Conservation (phyloP, 2,113 vertebrate species). For the Oryzias curvinotus region DNA sequence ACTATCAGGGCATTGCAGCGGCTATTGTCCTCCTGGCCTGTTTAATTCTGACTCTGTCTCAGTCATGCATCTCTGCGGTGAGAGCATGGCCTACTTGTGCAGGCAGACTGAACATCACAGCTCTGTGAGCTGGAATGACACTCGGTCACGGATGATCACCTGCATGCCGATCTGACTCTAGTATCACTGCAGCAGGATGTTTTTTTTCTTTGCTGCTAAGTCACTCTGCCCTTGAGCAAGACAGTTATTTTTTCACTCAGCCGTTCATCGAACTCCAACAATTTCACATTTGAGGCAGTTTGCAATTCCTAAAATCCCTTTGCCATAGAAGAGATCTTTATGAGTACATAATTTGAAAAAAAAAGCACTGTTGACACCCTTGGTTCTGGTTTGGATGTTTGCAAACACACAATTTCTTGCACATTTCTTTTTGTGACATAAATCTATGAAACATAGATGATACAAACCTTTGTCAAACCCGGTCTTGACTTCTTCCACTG, state of each 20-base stretch:
- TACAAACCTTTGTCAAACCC: constrained; percentile 69
- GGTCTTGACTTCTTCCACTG: constrained; percentile 70
- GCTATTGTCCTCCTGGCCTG: constrained; percentile 55
- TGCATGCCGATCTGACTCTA: constrained; percentile 54
- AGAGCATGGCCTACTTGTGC: constrained; percentile 74
- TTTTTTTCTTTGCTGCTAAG: constrained; percentile 58
- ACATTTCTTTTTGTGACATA: constrained; percentile 13
- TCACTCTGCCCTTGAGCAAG: constrained; percentile 56
- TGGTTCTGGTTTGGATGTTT: constrained; percentile 23
- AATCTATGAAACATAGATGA: constrained; percentile 21
- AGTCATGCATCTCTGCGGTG: constrained; percentile 54
- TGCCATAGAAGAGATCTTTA: constrained; percentile 4
- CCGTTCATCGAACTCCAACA: constrained; percentile 47
- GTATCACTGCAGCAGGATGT: constrained; percentile 52
- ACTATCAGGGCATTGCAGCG: constrained; percentile 41
- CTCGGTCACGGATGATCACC: constrained; percentile 73
- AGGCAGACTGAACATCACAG: constrained; percentile 70
- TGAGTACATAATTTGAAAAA: constrained; percentile 56
- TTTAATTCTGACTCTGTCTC: constrained; percentile 58
- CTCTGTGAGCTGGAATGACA: constrained; percentile 73
- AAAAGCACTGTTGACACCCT: constrained; percentile 45
- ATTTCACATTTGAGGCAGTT: constrained; percentile 38
- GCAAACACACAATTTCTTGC: constrained; percentile 6
- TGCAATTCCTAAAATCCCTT: too few relatives aligned
- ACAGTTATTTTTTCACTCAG: constrained; percentile 50